phyloP scores from a whole-genome alignment of 1,140 invertebrate genomes.

The Heliconius congener region DNA sequence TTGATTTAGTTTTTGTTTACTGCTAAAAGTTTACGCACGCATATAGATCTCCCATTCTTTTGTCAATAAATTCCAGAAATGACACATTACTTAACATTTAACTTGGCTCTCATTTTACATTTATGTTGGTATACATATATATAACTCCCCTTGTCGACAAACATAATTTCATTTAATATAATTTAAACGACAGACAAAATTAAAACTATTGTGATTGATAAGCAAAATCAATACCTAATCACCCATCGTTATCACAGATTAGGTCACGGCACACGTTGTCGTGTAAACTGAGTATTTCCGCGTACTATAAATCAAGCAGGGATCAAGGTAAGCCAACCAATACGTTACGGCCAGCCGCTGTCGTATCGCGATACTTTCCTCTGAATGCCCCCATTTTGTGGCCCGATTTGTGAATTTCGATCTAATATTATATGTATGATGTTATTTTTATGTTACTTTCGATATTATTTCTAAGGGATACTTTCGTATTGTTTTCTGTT shows the following conservation, averaged over 20 bases:
- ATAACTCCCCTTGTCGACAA: too few relatives aligned
- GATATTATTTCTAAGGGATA: not conserved
- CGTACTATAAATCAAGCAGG: conserved; percentile 69
- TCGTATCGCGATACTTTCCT: conserved; percentile 52
- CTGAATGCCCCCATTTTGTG: conserved; percentile 38
- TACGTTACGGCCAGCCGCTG: conserved; percentile 65
- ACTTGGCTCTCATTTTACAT: too few relatives aligned
- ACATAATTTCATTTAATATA: too few relatives aligned
- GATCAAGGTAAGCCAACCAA: conserved; percentile 66
- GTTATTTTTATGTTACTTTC: not conserved
- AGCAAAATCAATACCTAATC: conserved; percentile 32
- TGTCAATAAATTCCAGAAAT: too few relatives aligned
- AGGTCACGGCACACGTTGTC: conserved; percentile 52
- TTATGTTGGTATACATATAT: too few relatives aligned
- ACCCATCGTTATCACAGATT: conserved; percentile 54
- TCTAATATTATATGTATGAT: conserved; percentile 24
- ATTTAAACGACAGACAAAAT: not conserved
- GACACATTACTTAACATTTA: too few relatives aligned
- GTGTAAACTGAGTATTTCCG: conserved; percentile 74
- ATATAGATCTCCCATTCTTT: too few relatives aligned
- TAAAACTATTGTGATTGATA: conserved; percentile 16
- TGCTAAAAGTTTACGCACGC: too few relatives aligned
- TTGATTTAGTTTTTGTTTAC: too few relatives aligned
- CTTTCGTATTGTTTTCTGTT: not conserved
- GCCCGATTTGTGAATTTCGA: conserved; percentile 28